Percentiles rank a stretch among this genome's conserved stretches.
phyloP scores from a whole-genome alignment of 2,113 vertebrate genomes.

The Calonectris borealis region DNA sequence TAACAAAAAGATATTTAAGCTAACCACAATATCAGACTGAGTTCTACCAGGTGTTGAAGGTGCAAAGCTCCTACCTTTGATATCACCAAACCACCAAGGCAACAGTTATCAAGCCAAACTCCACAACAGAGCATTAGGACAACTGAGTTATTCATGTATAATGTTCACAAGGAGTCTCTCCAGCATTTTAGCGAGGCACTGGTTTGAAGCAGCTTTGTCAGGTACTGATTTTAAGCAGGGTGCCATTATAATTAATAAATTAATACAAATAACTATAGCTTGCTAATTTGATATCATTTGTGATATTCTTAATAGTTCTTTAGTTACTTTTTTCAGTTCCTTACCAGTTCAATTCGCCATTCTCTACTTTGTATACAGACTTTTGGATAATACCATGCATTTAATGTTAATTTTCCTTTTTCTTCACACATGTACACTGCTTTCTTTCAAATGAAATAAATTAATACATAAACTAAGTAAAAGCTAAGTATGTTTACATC shows the following conservation, averaged over 20 bases:
- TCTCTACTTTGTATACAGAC: not conserved
- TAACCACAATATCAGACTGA: not conserved
- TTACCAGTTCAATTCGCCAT: not conserved
- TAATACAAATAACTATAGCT: not conserved
- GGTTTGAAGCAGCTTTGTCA: not conserved
- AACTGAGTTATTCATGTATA: accelerated
- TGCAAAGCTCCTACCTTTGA: not conserved
- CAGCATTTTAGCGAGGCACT: not conserved
- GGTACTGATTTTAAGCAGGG: not conserved
- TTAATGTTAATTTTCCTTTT: not conserved
- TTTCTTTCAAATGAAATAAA: not conserved
- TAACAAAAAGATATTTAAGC: not conserved
- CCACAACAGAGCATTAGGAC: not conserved
- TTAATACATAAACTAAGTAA: not conserved
- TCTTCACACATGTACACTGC: not conserved
- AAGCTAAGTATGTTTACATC: not conserved
- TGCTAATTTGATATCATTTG: not conserved
- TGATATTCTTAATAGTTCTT: not conserved
- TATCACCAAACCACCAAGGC: not conserved
- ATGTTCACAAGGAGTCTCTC: not conserved
- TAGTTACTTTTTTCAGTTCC: not conserved
- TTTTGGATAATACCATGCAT: not conserved
- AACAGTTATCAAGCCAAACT: not conserved
- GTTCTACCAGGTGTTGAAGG: not conserved
- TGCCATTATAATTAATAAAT: not conserved